Evolutionary conservation across 2,113 vertebrate species (phyloP).

Genomic region (Pitta sordida): DNA sequence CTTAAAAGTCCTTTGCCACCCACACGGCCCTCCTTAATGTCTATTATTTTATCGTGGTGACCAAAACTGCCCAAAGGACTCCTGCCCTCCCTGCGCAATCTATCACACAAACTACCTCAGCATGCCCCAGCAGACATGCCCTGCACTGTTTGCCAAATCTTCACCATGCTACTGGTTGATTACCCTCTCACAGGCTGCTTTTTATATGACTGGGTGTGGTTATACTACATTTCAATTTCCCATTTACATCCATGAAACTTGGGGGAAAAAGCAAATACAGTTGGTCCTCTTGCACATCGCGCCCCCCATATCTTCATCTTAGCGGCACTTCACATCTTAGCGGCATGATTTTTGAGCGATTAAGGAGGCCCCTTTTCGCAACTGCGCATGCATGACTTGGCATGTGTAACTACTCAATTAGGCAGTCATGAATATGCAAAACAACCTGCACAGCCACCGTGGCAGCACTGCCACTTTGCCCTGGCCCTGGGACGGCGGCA

Average conservation of each 20-base stretch:
- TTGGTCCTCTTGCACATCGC: too few relatives aligned
- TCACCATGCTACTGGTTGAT: background rate
- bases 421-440: too few relatives aligned
- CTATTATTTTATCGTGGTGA: background rate
- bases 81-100: background rate
- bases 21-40: background rate
- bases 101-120: background rate
- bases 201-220: background rate
- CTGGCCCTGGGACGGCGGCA: too few relatives aligned
- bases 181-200: background rate
- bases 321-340: too few relatives aligned
- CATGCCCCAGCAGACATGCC: too few relatives aligned
- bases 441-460: too few relatives aligned
- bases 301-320: too few relatives aligned
- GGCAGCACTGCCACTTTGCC: too few relatives aligned
- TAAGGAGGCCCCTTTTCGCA: too few relatives aligned
- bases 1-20: background rate
- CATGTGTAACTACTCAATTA: too few relatives aligned
- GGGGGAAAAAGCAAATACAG: background rate
- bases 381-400: too few relatives aligned
- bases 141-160: background rate
- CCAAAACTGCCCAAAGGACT: background rate
- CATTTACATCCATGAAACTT: background rate
- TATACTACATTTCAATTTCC: background rate
- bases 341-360: too few relatives aligned